A percentile compares a stretch with the other conserved stretches of the same genome.
These are phyloP conservation scores for Triops longicaudatus DNA, from an alignment of 1,140 invertebrate genomes.

Conservation along the genomic window DNA sequence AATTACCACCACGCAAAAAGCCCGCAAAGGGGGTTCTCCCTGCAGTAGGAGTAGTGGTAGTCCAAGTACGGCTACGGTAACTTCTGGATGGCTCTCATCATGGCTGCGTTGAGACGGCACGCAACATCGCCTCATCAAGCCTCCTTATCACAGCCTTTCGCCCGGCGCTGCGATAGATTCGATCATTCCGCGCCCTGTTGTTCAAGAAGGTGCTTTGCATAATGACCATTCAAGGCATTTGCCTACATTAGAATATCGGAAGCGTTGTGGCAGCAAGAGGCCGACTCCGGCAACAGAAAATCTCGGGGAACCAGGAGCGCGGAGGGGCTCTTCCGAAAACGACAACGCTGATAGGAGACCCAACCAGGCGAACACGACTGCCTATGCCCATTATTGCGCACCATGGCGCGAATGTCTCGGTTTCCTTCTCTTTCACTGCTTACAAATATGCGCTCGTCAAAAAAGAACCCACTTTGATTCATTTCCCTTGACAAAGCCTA, in stretches of 20 bases:
- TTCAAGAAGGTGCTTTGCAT: constrained; percentile 15
- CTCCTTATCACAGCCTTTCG: background rate
- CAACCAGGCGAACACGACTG: constrained; percentile 5
- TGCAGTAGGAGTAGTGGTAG: no score
- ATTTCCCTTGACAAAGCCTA: no score
- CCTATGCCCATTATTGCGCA: constrained; percentile 14
- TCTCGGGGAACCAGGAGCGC: background rate
- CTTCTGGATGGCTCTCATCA: background rate
- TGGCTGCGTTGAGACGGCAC: background rate
- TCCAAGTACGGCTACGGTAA: no score
- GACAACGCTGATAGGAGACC: background rate
- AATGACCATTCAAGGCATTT: constrained; percentile 15
- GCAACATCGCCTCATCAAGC: constrained; percentile 10
- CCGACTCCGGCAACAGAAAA: background rate
- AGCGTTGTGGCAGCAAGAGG: background rate
- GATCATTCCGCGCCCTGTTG: constrained; percentile 13
- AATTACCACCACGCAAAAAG: background rate
- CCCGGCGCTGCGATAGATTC: constrained; percentile 8
- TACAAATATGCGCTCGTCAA: no score
- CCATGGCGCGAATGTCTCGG: background rate
- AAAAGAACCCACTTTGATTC: no score
- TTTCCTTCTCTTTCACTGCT: background rate
- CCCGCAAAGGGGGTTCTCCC: background rate
- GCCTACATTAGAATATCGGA: constrained; percentile 15
- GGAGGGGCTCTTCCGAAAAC: background rate